phyloP scores from a whole-genome alignment of 2,113 vertebrate species.

The Oryzias javanicus region DNA sequence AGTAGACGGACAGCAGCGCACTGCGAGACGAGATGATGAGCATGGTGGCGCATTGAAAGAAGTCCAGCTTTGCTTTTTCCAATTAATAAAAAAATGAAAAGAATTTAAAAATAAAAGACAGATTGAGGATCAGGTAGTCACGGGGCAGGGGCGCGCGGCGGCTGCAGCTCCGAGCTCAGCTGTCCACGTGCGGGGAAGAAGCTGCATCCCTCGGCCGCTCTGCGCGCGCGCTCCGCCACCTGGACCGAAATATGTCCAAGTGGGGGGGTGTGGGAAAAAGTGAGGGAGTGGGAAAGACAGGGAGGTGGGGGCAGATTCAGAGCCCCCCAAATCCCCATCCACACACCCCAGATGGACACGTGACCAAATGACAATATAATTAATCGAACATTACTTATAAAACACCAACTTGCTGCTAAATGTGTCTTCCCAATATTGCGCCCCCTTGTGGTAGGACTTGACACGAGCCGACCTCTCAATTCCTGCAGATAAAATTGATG shows the following conservation, averaged over 20 bases:
- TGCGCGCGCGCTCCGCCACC: constrained; percentile 72
- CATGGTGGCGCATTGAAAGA: constrained; percentile 85
- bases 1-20: constrained; percentile 93
- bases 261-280: not conserved
- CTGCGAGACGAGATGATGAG: constrained; percentile 89
- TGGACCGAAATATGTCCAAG: constrained; percentile 65
- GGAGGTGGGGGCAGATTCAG: constrained; percentile 31
- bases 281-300: not conserved
- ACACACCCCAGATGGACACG: too few relatives aligned
- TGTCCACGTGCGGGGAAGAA: constrained; percentile 75
- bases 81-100: constrained; percentile 15
- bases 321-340: too few relatives aligned
- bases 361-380: too few relatives aligned
- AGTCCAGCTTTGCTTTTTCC: constrained; percentile 48
- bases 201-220: constrained; percentile 83
- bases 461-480: too few relatives aligned
- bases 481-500: too few relatives aligned
- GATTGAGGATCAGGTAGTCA: constrained; percentile 36
- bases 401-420: too few relatives aligned
- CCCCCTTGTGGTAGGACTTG: too few relatives aligned
- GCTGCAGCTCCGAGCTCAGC: constrained; percentile 76
- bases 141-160: constrained; percentile 72
- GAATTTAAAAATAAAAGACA: not conserved
- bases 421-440: too few relatives aligned
- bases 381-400: too few relatives aligned